These are phyloP conservation scores for Epirrhoe alternata DNA, from an alignment of 2,888 invertebrate genomes.

Conservation along the genomic window DNA sequence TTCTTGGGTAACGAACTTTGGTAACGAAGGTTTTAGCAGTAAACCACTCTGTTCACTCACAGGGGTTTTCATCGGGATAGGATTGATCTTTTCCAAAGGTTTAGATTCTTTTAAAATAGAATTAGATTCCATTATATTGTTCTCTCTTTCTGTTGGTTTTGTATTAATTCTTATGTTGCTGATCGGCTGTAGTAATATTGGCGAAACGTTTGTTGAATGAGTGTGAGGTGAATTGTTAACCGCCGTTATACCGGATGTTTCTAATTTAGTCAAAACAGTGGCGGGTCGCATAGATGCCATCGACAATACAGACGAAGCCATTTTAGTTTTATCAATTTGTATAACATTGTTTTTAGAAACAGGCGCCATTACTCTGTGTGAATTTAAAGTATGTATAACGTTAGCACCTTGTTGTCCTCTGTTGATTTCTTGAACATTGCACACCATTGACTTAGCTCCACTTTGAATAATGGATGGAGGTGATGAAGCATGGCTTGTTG, in stretches of 20 bases:
- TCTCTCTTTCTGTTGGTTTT: conserved; percentile 58
- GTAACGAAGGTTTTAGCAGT: conserved; percentile 39
- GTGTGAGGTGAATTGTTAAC: conserved; percentile 62
- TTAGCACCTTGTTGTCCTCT: conserved; percentile 69
- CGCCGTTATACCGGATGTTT: conserved; percentile 60
- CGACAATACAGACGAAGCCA: conserved; percentile 69
- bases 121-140: conserved; percentile 32
- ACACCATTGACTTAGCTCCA: conserved; percentile 64
- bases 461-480: conserved; percentile 69
- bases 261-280: conserved; percentile 68
- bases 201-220: conserved; percentile 61
- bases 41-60: conserved; percentile 52
- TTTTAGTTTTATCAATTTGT: conserved; percentile 70
- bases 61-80: conserved; percentile 39
- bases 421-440: conserved; percentile 65
- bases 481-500: conserved; percentile 61
- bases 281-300: conserved; percentile 70
- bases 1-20: conserved; percentile 42
- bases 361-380: conserved; percentile 69
- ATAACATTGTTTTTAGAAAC: conserved; percentile 65
- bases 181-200: conserved; percentile 69
- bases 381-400: conserved; percentile 72
- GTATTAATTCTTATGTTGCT: conserved; percentile 59
- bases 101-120: conserved; percentile 39
- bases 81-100: conserved; percentile 43